A percentile compares a stretch with the other conserved stretches of the same genome.
These are phyloP conservation scores for Dysmachus trigonus DNA, from an alignment of 2,888 invertebrate genomes.

Conservation along the genomic window DNA sequence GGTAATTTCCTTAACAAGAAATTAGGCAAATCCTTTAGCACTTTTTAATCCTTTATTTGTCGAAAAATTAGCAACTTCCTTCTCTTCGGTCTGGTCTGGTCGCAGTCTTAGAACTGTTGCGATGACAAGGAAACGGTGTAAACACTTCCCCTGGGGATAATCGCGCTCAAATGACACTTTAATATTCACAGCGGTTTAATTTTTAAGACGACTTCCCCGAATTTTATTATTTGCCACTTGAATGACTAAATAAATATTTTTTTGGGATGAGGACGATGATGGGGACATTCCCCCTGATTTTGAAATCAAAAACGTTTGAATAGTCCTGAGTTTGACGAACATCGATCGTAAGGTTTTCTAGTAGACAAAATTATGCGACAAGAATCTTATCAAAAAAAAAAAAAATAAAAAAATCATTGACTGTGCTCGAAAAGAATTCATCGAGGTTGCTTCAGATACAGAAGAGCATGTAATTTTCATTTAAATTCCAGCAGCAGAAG, in stretches of 20 bases:
- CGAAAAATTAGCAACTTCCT: conserved; percentile 32
- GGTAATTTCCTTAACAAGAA: conserved; percentile 42
- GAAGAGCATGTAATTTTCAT: conserved; percentile 29
- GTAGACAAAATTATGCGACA: not conserved
- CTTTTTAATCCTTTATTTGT: conserved; percentile 49
- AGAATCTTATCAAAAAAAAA: not conserved
- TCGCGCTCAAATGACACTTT: conserved; percentile 39
- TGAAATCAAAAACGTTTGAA: not conserved
- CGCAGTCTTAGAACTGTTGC: not conserved
- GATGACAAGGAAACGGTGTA: conserved; percentile 43
- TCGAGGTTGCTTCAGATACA: not conserved
- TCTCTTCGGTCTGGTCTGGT: too few relatives aligned
- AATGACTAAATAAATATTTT: not conserved
- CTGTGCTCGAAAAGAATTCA: not conserved
- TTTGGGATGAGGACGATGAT: not conserved
- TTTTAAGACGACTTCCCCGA: conserved; percentile 14
- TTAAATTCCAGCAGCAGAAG: conserved; percentile 2
- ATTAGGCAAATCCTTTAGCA: conserved; percentile 46
- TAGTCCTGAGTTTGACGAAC: not conserved
- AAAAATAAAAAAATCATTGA: not conserved
- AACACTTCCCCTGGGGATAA: conserved; percentile 46
- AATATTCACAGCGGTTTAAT: conserved; percentile 44
- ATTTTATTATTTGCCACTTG: not conserved
- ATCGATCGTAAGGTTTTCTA: not conserved
- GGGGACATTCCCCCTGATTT: not conserved